Evolutionary conservation across 2,797 vertebrate genomes (phyloP).

Genomic region (Anabas testudineus): DNA sequence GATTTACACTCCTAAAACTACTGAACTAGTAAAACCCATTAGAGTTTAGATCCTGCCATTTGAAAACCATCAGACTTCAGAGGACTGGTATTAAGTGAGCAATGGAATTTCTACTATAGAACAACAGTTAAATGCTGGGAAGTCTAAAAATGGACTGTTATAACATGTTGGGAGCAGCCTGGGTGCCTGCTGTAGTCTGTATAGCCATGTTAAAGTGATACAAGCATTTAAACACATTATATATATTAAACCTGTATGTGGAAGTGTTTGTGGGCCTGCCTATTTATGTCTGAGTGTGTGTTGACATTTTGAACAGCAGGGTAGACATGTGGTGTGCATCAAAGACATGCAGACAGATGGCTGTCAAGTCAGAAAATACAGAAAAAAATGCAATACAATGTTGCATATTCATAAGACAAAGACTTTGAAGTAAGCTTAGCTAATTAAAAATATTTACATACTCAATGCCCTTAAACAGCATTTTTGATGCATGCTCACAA

Average conservation of each 20-base stretch:
- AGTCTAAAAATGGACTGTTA: constrained; percentile 15
- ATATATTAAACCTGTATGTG: constrained; percentile 53
- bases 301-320: constrained; percentile 71
- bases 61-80: constrained; percentile 25
- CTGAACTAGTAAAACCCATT: constrained; percentile 1
- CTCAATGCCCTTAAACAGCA: constrained; percentile 58
- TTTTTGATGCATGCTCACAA: constrained; percentile 64
- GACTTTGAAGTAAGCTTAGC: constrained; percentile 83
- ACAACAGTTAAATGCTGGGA: constrained; percentile 38
- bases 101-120: constrained; percentile 16
- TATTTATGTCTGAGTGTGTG: constrained; percentile 20
- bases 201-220: constrained; percentile 30
- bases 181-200: constrained; percentile 17
- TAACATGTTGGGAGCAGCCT: constrained; percentile 12
- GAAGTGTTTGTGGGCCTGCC: constrained; percentile 19
- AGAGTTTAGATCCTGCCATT: constrained; percentile 13
- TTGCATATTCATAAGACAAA: constrained; percentile 81
- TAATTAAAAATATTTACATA: constrained; percentile 81
- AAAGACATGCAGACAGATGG: constrained; percentile 77
- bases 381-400: constrained; percentile 58
- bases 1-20: constrained; percentile 12
- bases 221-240: constrained; percentile 36
- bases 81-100: neutral
- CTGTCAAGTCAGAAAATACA: constrained; percentile 60
- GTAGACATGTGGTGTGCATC: constrained; percentile 78